These are phyloP conservation scores for Meghimatium bilineatum DNA, from an alignment of 2,888 invertebrate genomes.

Conservation along the genomic window DNA sequence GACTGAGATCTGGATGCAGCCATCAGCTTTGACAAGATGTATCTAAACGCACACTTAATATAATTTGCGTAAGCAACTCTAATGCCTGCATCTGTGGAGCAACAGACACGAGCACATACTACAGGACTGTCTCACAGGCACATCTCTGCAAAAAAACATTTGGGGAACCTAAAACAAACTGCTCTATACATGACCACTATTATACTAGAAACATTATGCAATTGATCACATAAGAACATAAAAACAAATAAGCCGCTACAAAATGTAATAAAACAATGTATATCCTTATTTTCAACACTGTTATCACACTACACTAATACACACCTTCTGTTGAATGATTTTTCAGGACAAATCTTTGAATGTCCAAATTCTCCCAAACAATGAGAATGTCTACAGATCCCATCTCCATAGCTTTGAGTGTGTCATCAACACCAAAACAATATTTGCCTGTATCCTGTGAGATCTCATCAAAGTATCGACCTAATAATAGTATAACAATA, in stretches of 20 bases:
- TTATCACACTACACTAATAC: background rate
- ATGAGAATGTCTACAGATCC: conserved; percentile 99
- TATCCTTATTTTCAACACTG: background rate
- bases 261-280: background rate
- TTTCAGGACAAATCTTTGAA: conserved; percentile 93
- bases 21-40: too few species aligned
- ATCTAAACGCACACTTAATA: too few species aligned
- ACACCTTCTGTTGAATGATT: conserved; percentile 85
- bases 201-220: too few species aligned
- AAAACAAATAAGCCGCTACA: background rate
- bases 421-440: conserved; percentile 99
- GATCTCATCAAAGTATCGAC: conserved; percentile 84
- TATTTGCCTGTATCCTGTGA: conserved; percentile 98
- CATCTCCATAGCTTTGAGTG: conserved; percentile 95
- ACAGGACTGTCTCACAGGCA: too few species aligned
- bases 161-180: too few species aligned
- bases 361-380: conserved; percentile 99
- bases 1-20: too few species aligned
- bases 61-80: too few species aligned
- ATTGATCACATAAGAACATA: background rate
- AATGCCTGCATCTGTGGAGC: too few species aligned
- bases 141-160: too few species aligned
- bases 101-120: too few species aligned
- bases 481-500: conserved; percentile 61
- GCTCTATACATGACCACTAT: too few species aligned